Evolutionary conservation across 2,113 vertebrate species (phyloP).

Genomic region (Lophotis ruficrista): DNA sequence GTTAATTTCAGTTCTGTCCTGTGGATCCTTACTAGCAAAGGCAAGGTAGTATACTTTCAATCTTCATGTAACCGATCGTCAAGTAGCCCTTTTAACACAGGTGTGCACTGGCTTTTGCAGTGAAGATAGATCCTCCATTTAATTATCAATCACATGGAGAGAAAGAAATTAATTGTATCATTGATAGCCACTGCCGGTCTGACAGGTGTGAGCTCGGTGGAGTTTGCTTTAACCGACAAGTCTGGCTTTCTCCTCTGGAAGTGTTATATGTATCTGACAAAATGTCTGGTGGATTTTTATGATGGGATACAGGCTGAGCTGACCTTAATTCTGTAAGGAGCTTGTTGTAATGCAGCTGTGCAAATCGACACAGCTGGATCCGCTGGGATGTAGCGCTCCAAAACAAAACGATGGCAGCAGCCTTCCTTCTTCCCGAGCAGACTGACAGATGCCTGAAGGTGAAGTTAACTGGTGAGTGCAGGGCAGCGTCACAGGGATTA

Average conservation of each 20-base stretch:
- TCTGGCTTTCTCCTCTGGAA: neutral
- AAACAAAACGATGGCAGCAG: neutral
- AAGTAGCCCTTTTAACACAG: neutral
- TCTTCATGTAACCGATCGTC: neutral
- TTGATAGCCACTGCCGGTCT: neutral
- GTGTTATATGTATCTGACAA: neutral
- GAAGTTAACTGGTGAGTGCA: neutral
- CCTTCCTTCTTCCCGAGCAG: neutral
- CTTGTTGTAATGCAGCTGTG: neutral
- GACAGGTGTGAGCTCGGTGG: rapidly evolving
- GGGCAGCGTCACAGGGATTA: neutral
- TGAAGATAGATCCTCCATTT: neutral
- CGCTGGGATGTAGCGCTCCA: neutral
- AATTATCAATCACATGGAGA: neutral
- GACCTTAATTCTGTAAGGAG: neutral
- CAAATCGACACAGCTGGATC: neutral
- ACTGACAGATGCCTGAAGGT: neutral
- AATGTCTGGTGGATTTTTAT: neutral
- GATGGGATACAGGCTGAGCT: neutral
- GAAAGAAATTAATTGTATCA: neutral
- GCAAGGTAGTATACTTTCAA: neutral
- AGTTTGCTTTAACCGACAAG: neutral
- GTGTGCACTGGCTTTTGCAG: neutral
- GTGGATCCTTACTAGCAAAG: neutral
- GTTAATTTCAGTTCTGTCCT: neutral